phyloP scores from a whole-genome alignment of 92 coral and sea anemone species.

The Phenganax stokvisi region DNA sequence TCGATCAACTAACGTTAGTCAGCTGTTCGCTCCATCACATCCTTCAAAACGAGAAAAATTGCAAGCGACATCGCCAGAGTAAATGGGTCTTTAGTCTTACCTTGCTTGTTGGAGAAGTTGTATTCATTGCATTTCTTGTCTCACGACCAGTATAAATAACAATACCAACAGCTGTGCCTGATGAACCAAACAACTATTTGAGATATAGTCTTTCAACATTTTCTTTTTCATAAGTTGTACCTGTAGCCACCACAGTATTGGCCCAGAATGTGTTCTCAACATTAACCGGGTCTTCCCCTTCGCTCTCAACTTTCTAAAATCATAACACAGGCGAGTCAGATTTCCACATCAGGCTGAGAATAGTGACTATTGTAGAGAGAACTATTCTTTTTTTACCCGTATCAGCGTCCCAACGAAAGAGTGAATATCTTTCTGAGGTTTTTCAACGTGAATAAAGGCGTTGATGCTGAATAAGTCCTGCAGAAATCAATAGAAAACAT shows the following conservation, averaged over 20 bases:
- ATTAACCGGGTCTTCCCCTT: slow-evolving; percentile 78
- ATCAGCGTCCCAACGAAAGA: slow-evolving; percentile 90
- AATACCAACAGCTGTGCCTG: slow-evolving; percentile 91
- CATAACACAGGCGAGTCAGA: not conserved
- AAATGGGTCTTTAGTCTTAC: slow-evolving; percentile 29
- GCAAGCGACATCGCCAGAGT: too few relatives aligned
- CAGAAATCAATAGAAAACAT: not conserved
- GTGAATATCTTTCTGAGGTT: slow-evolving; percentile 93
- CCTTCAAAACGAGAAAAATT: too few relatives aligned
- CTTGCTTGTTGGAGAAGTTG: slow-evolving; percentile 83
- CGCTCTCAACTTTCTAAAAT: slow-evolving; percentile 76
- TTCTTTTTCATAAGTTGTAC: slow-evolving; percentile 5
- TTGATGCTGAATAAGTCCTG: slow-evolving; percentile 89
- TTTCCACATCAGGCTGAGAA: not conserved
- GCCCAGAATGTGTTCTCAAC: slow-evolving; percentile 98
- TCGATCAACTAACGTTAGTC: too few relatives aligned
- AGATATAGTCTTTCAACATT: not conserved
- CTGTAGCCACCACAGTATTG: slow-evolving; percentile 92
- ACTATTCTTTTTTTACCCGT: slow-evolving; percentile 54
- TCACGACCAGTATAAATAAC: slow-evolving; percentile 90
- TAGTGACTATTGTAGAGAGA: not conserved
- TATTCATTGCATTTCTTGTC: slow-evolving; percentile 97
- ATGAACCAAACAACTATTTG: not conserved
- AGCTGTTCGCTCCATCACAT: not conserved
- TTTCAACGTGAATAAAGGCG: slow-evolving; percentile 94